These are phyloP conservation scores for Falco rusticolus DNA, from an alignment of 2,797 vertebrate species.

Conservation along the genomic window DNA sequence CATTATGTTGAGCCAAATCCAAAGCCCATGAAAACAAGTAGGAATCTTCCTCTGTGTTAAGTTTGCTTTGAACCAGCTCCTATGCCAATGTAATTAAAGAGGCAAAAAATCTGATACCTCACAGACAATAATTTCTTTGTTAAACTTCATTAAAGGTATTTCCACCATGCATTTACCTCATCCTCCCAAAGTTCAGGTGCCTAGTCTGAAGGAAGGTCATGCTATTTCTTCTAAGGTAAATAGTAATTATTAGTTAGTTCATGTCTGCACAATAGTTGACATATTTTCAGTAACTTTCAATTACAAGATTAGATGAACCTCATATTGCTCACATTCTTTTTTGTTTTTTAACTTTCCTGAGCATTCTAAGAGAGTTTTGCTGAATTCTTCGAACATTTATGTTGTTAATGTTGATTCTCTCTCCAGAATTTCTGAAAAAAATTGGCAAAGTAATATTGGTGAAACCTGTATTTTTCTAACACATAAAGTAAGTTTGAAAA, in stretches of 20 bases:
- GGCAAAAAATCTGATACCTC: not conserved
- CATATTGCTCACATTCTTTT: not conserved
- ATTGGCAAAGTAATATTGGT: not conserved
- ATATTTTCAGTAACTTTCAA: conserved; percentile 8
- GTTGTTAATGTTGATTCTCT: not conserved
- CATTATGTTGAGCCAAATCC: not conserved
- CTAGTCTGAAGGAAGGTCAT: not conserved
- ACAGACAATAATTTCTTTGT: not conserved
- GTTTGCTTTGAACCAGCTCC: not conserved
- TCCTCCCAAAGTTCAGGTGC: not conserved
- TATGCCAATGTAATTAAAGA: not conserved
- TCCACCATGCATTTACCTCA: not conserved
- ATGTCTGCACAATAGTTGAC: not conserved
- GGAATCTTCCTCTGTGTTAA: not conserved
- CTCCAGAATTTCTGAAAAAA: not conserved
- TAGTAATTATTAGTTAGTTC: conserved; percentile 30
- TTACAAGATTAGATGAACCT: not conserved
- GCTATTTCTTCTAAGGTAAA: conserved; percentile 10
- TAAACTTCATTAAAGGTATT: not conserved
- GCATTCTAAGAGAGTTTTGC: not conserved
- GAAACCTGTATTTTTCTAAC: not conserved
- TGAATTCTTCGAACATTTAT: not conserved
- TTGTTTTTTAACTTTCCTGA: not conserved
- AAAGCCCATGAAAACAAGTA: not conserved
- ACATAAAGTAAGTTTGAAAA: not conserved